Conservation (phyloP, 2,888 invertebrate species). For the Caenorhabditis macrosperma region DNA sequence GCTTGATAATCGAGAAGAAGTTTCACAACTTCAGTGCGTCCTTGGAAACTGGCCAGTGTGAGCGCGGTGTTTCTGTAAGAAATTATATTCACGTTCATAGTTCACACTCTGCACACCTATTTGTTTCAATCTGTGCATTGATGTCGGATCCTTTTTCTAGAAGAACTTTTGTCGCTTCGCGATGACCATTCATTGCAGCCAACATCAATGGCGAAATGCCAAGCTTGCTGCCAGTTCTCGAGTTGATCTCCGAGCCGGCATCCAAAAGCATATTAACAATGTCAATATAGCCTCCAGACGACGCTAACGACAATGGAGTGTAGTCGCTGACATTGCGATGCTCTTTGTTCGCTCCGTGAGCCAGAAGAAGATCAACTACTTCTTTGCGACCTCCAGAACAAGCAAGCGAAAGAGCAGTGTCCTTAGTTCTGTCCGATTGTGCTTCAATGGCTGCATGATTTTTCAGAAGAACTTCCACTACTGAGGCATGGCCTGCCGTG, state of each 20-base stretch:
- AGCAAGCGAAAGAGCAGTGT: slow-evolving; percentile 92
- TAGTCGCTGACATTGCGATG: slow-evolving; percentile 99
- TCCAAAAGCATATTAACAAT: slow-evolving; percentile 94
- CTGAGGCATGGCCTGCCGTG: slow-evolving; percentile 92
- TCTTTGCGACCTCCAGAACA: slow-evolving; percentile 98
- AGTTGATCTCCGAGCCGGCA: slow-evolving; percentile 98
- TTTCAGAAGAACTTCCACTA: slow-evolving; percentile 93
- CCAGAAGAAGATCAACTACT: slow-evolving; percentile 92
- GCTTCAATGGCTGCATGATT: slow-evolving; percentile 98
- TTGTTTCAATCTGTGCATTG: slow-evolving; percentile 97
- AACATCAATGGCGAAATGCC: slow-evolving; percentile 99
- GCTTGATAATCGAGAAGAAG: slow-evolving; percentile 95
- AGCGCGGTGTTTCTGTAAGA: slow-evolving; percentile 89
- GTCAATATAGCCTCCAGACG: slow-evolving; percentile 96
- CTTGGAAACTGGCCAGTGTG: slow-evolving; percentile 86
- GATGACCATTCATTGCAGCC: slow-evolving; percentile 98
- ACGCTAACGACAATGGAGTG: slow-evolving; percentile 97
- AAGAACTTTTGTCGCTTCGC: slow-evolving; percentile 90
- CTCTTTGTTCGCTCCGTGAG: slow-evolving; percentile 91
- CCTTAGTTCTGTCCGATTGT: slow-evolving; percentile 98
- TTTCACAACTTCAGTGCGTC: slow-evolving; percentile 97
- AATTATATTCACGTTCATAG: not conserved
- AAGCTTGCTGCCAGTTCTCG: slow-evolving; percentile 84
- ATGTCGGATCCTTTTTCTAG: slow-evolving; percentile 99
- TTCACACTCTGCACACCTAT: slow-evolving; percentile 83